Conservation (phyloP, 2,888 invertebrate genomes). For the Prosapia bicincta region DNA sequence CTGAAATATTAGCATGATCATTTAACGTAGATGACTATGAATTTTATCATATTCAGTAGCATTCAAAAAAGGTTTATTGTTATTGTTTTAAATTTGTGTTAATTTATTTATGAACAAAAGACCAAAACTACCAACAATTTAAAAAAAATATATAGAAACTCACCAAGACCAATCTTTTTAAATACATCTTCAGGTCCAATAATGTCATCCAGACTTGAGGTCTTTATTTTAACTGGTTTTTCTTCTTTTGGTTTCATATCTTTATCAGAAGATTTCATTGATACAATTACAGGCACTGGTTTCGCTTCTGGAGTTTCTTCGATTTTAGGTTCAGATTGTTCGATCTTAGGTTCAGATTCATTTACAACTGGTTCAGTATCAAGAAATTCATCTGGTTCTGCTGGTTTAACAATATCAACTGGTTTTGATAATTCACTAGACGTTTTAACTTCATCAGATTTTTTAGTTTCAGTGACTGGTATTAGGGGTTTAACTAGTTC, state of each 20-base stretch:
- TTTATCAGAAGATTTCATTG: constrained; percentile 27
- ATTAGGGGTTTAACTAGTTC: background rate
- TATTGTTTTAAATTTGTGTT: too few species aligned
- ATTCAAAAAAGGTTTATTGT: too few species aligned
- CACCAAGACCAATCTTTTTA: constrained; percentile 68
- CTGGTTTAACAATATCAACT: background rate
- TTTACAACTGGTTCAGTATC: background rate
- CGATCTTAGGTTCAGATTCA: constrained; percentile 23
- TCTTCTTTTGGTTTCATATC: constrained; percentile 1
- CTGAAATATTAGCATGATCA: too few species aligned
- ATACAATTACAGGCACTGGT: constrained; percentile 8
- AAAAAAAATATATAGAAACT: constrained; percentile 47
- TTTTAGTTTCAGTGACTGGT: background rate
- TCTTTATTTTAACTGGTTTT: constrained; percentile 31
- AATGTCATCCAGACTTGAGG: constrained; percentile 48
- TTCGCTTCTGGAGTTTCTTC: constrained; percentile 28
- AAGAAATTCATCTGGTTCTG: background rate
- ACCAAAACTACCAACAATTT: too few species aligned
- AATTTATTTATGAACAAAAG: too few species aligned
- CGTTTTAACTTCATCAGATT: background rate
- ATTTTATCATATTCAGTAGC: too few species aligned
- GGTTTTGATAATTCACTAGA: background rate
- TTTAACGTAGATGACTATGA: too few species aligned
- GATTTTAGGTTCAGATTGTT: too few species aligned
- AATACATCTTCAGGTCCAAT: constrained; percentile 67